Base-by-base conservation (phyloP, 2,113 vertebrate genomes). In the Zosterops pallidus region DNA sequence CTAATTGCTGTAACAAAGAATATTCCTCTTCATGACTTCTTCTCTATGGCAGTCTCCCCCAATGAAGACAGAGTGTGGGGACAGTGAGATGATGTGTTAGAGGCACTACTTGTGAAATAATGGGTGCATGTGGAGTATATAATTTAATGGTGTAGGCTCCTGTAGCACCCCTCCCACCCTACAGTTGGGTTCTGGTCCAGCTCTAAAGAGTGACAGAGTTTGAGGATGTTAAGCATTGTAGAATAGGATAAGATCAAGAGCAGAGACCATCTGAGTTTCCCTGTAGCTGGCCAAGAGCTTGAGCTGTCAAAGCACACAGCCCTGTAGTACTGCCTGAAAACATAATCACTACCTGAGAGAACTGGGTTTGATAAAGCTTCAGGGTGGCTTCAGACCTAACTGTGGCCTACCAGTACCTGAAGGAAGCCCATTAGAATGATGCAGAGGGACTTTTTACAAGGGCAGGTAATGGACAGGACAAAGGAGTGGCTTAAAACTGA, bases 101-200 rank as follows among this genome's bases (percentile, higher is more conserved):
- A 62, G 31, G 14, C 13, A 33, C 44, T 24, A 23, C 42, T 74
- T 56, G 24, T 74, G 70, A 88, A 88, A 83, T 18, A 6, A 6
- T 65, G 75, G 14, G 15, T 77, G 9, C 1, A 0, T 37, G 8
- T 26, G 16, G 26, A 25, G 15, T 57, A 39, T 39, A 39, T 39
- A 39, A 39, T 39, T 39, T 39, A 39, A 39, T 39, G 39, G 39
- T 74, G 28, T 35, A 35, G n/a, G 50, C 63, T 67, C 41, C n/a
- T 0, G 0, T 19, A 52, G 28, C 29, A 88, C 5, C 18, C 9
- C 12, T 90, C 18, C 14, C 10, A 65, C 19, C 19, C 21, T 33
- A 41, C 37, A 47, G 47, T 39, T 59, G 53, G 5, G 15, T 50
- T 50, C 69, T 76, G 15, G n/a, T 57, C n/a, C 31, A 65, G 44